These are phyloP conservation scores for Cheilosia pagana DNA, from an alignment of 2,888 invertebrate species.

Conservation along the genomic window DNA sequence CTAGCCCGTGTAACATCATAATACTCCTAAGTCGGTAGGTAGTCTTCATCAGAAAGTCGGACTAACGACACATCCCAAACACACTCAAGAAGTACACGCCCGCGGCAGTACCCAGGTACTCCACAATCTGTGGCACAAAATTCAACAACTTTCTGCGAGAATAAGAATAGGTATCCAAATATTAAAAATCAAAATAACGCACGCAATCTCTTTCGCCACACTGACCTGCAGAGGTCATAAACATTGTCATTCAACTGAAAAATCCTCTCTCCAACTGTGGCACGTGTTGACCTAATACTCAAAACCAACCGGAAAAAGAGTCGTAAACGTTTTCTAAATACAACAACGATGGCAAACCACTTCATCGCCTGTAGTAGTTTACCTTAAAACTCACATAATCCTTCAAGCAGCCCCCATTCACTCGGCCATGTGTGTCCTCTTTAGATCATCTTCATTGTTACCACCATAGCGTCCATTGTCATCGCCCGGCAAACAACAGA, in stretches of 20 bases:
- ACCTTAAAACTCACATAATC: slow-evolving; percentile 46
- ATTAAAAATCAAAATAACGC: too few relatives aligned
- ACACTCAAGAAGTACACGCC: too few relatives aligned
- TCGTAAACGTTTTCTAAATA: slow-evolving; percentile 38
- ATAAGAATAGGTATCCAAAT: too few relatives aligned
- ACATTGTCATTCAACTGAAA: slow-evolving; percentile 12
- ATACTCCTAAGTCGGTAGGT: too few relatives aligned
- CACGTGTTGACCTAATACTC: slow-evolving; percentile 47
- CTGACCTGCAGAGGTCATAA: slow-evolving; percentile 19
- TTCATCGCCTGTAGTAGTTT: slow-evolving; percentile 49
- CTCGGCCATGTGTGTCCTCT: slow-evolving; percentile 20
- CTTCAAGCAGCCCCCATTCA: slow-evolving; percentile 30
- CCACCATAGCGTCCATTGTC: slow-evolving; percentile 57
- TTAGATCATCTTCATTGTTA: slow-evolving; percentile 55
- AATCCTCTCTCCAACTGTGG: slow-evolving; percentile 16
- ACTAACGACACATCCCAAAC: too few relatives aligned
- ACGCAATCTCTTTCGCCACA: not conserved
- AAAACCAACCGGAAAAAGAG: slow-evolving; percentile 6
- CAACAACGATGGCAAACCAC: slow-evolving; percentile 35
- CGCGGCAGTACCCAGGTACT: too few relatives aligned
- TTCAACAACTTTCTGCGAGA: too few relatives aligned
- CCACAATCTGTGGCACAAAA: too few relatives aligned
- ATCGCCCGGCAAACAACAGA: slow-evolving; percentile 57
- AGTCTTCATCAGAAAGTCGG: too few relatives aligned
- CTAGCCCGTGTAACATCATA: too few relatives aligned